Evolutionary conservation across 2,888 invertebrate genomes (phyloP).

Genomic region (Epistrophe grossulariae): DNA sequence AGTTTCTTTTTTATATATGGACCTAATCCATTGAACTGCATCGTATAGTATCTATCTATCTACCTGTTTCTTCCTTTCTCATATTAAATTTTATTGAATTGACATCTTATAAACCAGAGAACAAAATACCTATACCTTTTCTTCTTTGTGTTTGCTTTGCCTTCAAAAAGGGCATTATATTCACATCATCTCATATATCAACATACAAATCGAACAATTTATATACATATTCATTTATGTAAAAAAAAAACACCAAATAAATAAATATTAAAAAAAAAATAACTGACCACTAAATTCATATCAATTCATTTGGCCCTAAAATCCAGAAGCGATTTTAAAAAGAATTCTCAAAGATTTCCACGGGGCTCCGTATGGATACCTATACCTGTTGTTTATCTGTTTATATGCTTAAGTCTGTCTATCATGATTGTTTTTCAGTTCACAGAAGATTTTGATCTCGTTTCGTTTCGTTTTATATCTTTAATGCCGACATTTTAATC

Average conservation of each 20-base stretch:
- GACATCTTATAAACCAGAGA: background rate
- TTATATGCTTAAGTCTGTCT: background rate
- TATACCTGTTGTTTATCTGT: constrained; percentile 19
- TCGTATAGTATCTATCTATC: too few relatives aligned
- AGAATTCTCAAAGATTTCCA: constrained; percentile 27
- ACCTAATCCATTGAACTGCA: too few relatives aligned
- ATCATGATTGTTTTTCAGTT: constrained; percentile 1
- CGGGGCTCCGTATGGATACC: background rate
- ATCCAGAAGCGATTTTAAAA: constrained; percentile 51
- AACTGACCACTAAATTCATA: constrained; percentile 13
- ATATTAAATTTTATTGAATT: constrained; percentile 17
- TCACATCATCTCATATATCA: constrained; percentile 1
- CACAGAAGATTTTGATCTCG: constrained; percentile 28
- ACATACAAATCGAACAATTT: constrained; percentile 32
- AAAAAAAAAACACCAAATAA: constrained; percentile 15
- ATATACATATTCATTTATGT: constrained; percentile 20
- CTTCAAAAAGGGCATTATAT: background rate
- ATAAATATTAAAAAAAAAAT: constrained; percentile 2
- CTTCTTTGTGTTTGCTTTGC: background rate
- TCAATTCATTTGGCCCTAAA: constrained; percentile 10
- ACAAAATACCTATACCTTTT: constrained; percentile 1
- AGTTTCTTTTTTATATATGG: too few relatives aligned
- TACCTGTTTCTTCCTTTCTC: constrained; percentile 16
- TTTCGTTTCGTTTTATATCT: constrained; percentile 24
- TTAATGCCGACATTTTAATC: constrained; percentile 42